phyloP scores from a whole-genome alignment of 2,888 invertebrate genomes.

The Dynastes tityus region DNA sequence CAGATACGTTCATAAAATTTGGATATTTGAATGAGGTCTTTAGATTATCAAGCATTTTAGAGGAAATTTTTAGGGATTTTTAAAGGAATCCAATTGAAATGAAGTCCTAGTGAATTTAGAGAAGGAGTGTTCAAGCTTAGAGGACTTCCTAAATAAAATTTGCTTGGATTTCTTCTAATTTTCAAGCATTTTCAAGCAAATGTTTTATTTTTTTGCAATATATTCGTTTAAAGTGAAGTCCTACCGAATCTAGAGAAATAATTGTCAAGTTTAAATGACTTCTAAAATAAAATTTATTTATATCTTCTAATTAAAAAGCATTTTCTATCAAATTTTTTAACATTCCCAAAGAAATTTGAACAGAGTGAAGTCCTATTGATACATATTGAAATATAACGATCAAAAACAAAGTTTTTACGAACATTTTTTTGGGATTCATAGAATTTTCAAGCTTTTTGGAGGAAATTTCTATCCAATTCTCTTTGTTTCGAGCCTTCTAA shows the following conservation, averaged over 20 bases:
- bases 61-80: constrained; percentile 1
- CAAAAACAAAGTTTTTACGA: too few relatives aligned
- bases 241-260: background rate
- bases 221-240: background rate
- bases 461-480: too few relatives aligned
- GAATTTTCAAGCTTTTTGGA: too few relatives aligned
- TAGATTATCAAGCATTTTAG: constrained; percentile 3
- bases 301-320: background rate
- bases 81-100: background rate
- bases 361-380: too few relatives aligned
- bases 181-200: background rate
- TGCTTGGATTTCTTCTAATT: background rate
- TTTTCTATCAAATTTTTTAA: background rate
- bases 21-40: background rate
- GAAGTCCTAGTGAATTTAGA: background rate
- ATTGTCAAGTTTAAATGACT: too few relatives aligned
- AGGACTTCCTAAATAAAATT: too few relatives aligned
- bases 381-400: too few relatives aligned
- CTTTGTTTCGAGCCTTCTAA: too few relatives aligned
- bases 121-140: too few relatives aligned
- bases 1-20: background rate
- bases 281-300: too few relatives aligned
- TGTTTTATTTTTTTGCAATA: background rate
- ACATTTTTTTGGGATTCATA: too few relatives aligned
- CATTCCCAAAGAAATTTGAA: background rate